Evolutionary conservation across 2,113 vertebrate species (phyloP).

Genomic region (Donacobius atricapilla): DNA sequence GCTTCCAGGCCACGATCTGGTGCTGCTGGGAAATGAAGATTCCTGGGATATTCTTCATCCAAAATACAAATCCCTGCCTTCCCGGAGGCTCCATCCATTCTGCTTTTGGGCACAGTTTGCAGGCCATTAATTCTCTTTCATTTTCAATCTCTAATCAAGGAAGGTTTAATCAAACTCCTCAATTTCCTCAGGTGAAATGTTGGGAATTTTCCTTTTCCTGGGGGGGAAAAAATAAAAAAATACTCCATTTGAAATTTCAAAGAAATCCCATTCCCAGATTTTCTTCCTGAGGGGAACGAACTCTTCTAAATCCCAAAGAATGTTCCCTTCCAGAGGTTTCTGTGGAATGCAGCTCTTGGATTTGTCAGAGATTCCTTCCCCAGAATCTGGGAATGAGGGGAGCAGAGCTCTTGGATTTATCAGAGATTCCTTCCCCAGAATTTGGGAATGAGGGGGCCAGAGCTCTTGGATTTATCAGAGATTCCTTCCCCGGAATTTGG

Average conservation of each 20-base stretch:
- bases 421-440: too few species aligned
- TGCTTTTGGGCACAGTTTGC: background rate
- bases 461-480: too few species aligned
- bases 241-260: background rate
- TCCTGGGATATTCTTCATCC: background rate
- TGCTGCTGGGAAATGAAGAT: background rate
- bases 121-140: background rate
- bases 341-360: conserved; percentile 20
- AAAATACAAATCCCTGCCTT: background rate
- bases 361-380: background rate
- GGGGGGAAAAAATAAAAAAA: background rate
- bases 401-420: background rate
- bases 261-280: background rate
- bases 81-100: background rate
- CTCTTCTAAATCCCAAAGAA: background rate
- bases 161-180: background rate
- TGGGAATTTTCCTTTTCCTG: background rate
- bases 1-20: background rate
- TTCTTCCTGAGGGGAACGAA: background rate
- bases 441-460: too few species aligned
- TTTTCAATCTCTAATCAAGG: background rate
- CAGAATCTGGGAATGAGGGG: background rate
- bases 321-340: background rate
- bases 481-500: background rate
- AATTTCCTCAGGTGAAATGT: background rate